Evolutionary conservation across 1,140 invertebrate species (phyloP).

Genomic region (Lordiphosa mommai): DNA sequence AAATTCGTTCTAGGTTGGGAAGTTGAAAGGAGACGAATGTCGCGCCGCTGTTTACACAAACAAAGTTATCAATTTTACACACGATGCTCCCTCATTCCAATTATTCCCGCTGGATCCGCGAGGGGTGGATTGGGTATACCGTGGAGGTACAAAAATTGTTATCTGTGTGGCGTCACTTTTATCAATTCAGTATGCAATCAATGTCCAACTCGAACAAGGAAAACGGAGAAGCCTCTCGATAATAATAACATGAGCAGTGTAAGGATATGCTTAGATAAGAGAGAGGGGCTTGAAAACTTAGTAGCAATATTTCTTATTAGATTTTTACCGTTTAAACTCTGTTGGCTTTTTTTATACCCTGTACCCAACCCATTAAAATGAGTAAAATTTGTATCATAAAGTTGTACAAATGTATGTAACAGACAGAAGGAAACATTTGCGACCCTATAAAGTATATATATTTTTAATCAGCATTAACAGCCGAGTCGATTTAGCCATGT

Average conservation of each 20-base stretch:
- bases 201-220: slow-evolving; percentile 69
- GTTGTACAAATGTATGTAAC: no score
- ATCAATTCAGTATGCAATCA: slow-evolving; percentile 75
- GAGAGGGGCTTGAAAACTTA: background rate
- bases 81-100: slow-evolving; percentile 33
- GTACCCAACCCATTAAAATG: no score
- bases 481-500: no score
- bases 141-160: background rate
- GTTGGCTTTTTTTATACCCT: no score
- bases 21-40: slow-evolving; percentile 32
- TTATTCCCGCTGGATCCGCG: slow-evolving; percentile 14
- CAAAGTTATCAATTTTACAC: slow-evolving; percentile 78
- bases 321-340: no score
- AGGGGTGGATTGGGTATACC: background rate
- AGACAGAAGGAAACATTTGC: no score
- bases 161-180: slow-evolving; percentile 42
- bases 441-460: no score
- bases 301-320: no score
- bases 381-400: no score
- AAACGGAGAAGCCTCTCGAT: slow-evolving; percentile 44
- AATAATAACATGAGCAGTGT: slow-evolving; percentile 25
- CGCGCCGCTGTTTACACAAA: slow-evolving; percentile 75
- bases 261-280: background rate
- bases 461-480: no score
- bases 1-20: background rate